Evolutionary conservation across 1,140 invertebrate species (phyloP), one percentile per base, ranked within the genome.

Genomic region (Pentalonia nigronervosa): DNA sequence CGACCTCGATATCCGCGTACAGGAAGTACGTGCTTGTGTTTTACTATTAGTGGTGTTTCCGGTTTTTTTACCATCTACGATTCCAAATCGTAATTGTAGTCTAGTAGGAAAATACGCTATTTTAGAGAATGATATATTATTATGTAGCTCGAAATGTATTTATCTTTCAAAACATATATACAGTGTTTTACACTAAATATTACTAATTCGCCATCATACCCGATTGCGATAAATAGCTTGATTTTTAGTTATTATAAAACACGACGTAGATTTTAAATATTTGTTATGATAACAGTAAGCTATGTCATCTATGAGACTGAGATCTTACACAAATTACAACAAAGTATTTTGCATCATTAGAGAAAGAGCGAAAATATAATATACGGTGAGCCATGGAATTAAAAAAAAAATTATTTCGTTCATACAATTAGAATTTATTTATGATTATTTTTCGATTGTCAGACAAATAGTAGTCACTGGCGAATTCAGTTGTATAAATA

Each of bases 21-120:
- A 21, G 23, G 34, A 76, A 47, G 25, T 91, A 91, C 90, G 90
- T 91, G 90, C 90, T 91, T 47, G 90, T n/a, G 56, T 91, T 91
- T 76, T 45, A 47, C 30, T 60, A 91, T 91, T 91, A 91, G 90
- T 20, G 41, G 2, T 2, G 41, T 89, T 89, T 90, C 41, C 48
- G 50, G 23, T 56, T 89, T 89, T 86, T 89, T 41, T 36, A 11
- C n/a, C n/a, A 53, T 36, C 87, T 53, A 48, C 17, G 34, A 34
- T 89, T 34, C 50, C n/a, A 36, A 89, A 89, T 56, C 34, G 50
- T 89, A 89, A 89, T 89, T 89, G 56, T 89, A 34, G 34, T 89
- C 9, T 9, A 21, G 3, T 56, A 89, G n/a, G 20, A 53, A 87
- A 89, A 89, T 36, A 34, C 86, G 45, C 36, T 84, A 84, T 84